Base-by-base conservation (phyloP, 2,113 vertebrate genomes). In the Sterna hirundo region DNA sequence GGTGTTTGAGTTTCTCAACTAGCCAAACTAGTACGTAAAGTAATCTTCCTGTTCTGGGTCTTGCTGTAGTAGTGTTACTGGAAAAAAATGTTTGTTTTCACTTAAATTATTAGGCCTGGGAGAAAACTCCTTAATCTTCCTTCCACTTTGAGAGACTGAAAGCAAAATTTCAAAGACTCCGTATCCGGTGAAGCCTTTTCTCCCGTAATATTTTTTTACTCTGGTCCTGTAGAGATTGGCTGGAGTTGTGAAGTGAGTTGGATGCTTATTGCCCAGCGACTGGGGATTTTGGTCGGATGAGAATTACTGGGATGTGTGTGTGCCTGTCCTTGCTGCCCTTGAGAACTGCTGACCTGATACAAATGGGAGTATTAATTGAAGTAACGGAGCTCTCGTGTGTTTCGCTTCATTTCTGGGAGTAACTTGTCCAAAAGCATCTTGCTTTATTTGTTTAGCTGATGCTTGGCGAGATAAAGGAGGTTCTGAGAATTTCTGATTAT, bases 281-380 rank as follows among this genome's bases (percentile, higher is more conserved):
- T 4, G 62, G 42, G 66, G 80, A 10, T 89, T 92, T 52, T 62
- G 46, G 60, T 70, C 36, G 6, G 40, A 12, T 34, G 55, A 58
- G 92, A 52, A 85, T 1, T 1, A 3, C 62, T 10, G 77, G 72
- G 74, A 55, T 74, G 83, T 44, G 57, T 11, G 25, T 11, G 40
- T 1, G 23, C 23, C 51, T 55, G 91, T 82, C 93, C 89, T 32
- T 2, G 0, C 65, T 87, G 95, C 81, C 94, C 94, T 96, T 96
- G 94, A 92, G 93, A 91, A 9, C 57, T 91, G 93, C 94, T 96
- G 93, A 90, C 78, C 89, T 90, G 78, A 4, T 87, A 9, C 62
- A 61, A 84, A 75, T 14, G 58, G 79, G 49, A 61, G 52, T 17
- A n/a, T 87, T 95, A 69, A 87, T 85, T 87, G 95, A 65, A 95